phyloP scores from a whole-genome alignment of 2,797 vertebrate species.

The Sebastes reedi region DNA sequence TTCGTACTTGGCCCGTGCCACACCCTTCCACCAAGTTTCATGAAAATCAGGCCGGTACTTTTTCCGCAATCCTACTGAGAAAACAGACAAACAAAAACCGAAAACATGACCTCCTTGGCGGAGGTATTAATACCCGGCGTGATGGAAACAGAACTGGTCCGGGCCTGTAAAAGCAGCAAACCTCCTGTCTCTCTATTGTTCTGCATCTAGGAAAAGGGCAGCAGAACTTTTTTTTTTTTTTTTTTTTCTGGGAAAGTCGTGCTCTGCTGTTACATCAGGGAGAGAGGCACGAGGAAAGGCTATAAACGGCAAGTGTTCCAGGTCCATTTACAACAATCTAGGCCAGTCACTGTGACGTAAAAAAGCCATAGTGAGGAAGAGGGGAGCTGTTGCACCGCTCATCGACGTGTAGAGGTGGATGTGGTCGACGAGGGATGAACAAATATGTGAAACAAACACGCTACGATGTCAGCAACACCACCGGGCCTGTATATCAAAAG shows the following conservation, averaged over 20 bases:
- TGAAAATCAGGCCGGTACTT: no score
- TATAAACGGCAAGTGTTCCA: conserved; percentile 75
- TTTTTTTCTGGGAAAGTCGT: conserved; percentile 45
- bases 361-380: conserved; percentile 17
- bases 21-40: no score
- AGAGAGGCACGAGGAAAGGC: conserved; percentile 55
- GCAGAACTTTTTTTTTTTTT: neutral
- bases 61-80: no score
- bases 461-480: neutral
- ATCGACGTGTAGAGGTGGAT: conserved; percentile 20
- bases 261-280: conserved; percentile 50
- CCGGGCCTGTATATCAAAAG: neutral
- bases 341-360: conserved; percentile 64
- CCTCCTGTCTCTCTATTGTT: conserved; percentile 9
- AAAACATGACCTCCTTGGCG: no score
- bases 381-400: conserved; percentile 34
- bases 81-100: no score
- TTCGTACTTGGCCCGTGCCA: no score
- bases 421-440: conserved; percentile 30
- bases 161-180: conserved; percentile 8
- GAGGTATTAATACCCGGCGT: neutral
- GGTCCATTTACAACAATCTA: conserved; percentile 76
- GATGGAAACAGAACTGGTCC: neutral
- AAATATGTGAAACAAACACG: neutral
- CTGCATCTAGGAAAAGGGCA: conserved; percentile 18